These are phyloP conservation scores for Ailurus styani DNA, from an alignment of 2,113 vertebrate species.

Conservation along the genomic window DNA sequence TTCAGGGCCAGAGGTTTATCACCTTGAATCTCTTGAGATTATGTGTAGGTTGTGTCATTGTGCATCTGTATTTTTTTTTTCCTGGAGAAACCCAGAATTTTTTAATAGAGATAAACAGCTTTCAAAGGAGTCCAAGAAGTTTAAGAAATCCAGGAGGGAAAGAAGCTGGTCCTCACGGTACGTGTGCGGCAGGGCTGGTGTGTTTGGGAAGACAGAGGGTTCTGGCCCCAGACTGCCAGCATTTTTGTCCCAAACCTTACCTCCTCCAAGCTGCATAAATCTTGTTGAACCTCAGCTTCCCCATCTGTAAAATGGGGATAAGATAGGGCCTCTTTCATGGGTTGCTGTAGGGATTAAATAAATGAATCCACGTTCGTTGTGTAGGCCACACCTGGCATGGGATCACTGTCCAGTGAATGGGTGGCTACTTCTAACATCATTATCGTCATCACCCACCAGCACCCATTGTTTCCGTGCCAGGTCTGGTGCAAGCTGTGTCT, in stretches of 20 bases:
- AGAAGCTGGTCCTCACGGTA: neutral
- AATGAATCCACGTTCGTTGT: accelerated
- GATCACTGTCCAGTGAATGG: neutral
- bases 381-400: too few relatives aligned
- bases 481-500: neutral
- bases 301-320: neutral
- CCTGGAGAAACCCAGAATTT: neutral
- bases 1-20: neutral
- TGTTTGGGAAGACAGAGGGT: neutral
- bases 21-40: neutral
- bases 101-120: neutral
- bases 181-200: neutral
- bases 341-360: neutral
- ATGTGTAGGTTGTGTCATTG: neutral
- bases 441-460: accelerated
- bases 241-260: neutral
- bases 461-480: neutral
- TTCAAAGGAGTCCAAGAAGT: neutral
- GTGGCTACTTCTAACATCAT: neutral
- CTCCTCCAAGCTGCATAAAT: neutral
- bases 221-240: neutral
- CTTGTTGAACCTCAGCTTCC: neutral
- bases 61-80: neutral
- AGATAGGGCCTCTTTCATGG: neutral
- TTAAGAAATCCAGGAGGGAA: neutral